phyloP scores from a whole-genome alignment of 64 coral and sea anemone genomes.

The Cladopsammia gracilis region DNA sequence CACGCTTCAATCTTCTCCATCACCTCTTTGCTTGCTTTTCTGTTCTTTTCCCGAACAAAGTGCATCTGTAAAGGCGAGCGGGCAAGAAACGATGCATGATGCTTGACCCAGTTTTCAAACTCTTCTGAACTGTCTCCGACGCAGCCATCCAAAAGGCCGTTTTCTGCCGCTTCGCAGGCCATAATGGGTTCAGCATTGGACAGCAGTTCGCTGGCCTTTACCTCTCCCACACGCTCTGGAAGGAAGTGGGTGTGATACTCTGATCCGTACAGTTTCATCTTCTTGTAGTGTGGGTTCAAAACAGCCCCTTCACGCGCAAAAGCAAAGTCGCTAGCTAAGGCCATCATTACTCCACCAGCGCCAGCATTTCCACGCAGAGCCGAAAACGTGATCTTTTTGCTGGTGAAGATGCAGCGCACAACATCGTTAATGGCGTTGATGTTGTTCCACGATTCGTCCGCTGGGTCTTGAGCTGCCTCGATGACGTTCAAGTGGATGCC shows the following conservation, averaged over 20 bases:
- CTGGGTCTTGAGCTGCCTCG: constrained; percentile 56
- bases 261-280: too few species aligned
- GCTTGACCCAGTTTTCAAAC: constrained; percentile 39
- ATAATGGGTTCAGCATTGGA: constrained; percentile 40
- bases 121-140: constrained; percentile 8
- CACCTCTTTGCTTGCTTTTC: constrained; percentile 12
- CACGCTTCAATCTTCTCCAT: constrained; percentile 41
- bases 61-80: constrained; percentile 9
- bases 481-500: constrained; percentile 85
- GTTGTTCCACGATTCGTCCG: constrained; percentile 71
- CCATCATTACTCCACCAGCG: constrained; percentile 82
- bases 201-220: constrained; percentile 36
- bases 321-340: constrained; percentile 69
- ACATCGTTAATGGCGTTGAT: constrained; percentile 86
- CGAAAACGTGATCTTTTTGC: constrained; percentile 72
- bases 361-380: constrained; percentile 81
- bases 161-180: constrained; percentile 21
- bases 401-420: constrained; percentile 57
- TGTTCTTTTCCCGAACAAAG: constrained; percentile 33
- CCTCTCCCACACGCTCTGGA: too few species aligned
- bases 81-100: constrained; percentile 34
- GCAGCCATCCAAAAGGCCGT: constrained; percentile 44
- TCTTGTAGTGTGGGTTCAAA: too few species aligned
- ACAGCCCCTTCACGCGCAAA: too few species aligned
- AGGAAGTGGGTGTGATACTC: too few species aligned